Evolutionary conservation across 2,113 vertebrate species (phyloP).

Genomic region (Aleadryas rufinucha): DNA sequence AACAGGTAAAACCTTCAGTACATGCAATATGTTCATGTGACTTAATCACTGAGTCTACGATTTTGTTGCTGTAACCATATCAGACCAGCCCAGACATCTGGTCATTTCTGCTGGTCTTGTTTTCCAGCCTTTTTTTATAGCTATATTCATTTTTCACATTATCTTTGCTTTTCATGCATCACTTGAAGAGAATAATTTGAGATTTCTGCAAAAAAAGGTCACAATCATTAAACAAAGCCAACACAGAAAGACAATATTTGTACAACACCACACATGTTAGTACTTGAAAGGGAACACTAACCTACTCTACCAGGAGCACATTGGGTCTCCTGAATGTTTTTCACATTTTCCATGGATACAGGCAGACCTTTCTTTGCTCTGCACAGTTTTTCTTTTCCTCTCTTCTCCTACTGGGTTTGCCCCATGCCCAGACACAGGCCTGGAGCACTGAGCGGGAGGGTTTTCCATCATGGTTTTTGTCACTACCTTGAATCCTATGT

Average conservation of each 20-base stretch:
- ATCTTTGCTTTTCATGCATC: not conserved
- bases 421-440: not conserved
- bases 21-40: not conserved
- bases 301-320: conserved; percentile 38
- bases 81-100: not conserved
- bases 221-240: conserved; percentile 6
- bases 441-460: not conserved
- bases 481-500: not conserved
- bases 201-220: not conserved
- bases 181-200: not conserved
- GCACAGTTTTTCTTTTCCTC: not conserved
- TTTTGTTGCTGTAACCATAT: not conserved
- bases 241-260: not conserved
- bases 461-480: not conserved
- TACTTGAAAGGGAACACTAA: not conserved
- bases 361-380: conserved; percentile 32
- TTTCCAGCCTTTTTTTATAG: not conserved
- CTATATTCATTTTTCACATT: not conserved
- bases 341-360: conserved; percentile 37
- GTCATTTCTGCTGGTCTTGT: not conserved
- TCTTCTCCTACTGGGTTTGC: not conserved
- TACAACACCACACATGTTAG: not conserved
- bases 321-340: not conserved
- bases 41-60: not conserved
- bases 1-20: not conserved